These are phyloP conservation scores for Chloropsis cyanopogon DNA, from an alignment of 2,113 vertebrate species.

Conservation along the genomic window DNA sequence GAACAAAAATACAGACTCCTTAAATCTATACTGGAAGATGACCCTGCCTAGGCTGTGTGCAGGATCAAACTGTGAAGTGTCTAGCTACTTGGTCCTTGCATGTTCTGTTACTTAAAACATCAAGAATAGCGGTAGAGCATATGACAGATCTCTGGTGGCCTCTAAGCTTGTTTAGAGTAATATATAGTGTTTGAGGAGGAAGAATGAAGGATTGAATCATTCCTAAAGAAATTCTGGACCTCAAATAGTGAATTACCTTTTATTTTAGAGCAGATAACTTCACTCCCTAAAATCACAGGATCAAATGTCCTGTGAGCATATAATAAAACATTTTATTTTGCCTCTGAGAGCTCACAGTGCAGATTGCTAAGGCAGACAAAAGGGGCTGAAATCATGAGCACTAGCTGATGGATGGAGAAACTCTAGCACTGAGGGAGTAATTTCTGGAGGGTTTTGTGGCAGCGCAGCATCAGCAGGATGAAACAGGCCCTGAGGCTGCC, in stretches of 20 bases:
- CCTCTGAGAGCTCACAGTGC: background rate
- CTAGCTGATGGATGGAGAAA: background rate
- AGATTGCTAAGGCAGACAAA: background rate
- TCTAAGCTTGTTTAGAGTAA: background rate
- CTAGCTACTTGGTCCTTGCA: background rate
- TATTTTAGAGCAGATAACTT: background rate
- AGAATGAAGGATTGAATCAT: background rate
- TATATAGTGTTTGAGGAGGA: background rate
- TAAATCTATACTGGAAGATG: background rate
- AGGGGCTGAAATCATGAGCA: background rate
- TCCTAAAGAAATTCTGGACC: background rate
- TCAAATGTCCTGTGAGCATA: background rate
- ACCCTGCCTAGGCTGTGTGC: rapidly evolving
- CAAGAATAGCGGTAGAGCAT: background rate
- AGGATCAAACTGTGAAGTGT: background rate
- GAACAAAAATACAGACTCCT: background rate
- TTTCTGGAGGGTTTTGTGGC: background rate
- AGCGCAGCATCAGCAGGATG: background rate
- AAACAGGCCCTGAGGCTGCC: background rate
- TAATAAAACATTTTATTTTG: background rate
- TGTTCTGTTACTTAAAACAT: background rate
- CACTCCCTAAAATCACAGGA: background rate
- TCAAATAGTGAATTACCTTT: background rate
- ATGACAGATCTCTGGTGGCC: background rate
- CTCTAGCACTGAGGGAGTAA: background rate